Evolutionary conservation across 37 sponge, comb jelly and placozoan species (phyloP), one percentile per base, ranked within the genome.

Genomic region (Eunapius fragilis): DNA sequence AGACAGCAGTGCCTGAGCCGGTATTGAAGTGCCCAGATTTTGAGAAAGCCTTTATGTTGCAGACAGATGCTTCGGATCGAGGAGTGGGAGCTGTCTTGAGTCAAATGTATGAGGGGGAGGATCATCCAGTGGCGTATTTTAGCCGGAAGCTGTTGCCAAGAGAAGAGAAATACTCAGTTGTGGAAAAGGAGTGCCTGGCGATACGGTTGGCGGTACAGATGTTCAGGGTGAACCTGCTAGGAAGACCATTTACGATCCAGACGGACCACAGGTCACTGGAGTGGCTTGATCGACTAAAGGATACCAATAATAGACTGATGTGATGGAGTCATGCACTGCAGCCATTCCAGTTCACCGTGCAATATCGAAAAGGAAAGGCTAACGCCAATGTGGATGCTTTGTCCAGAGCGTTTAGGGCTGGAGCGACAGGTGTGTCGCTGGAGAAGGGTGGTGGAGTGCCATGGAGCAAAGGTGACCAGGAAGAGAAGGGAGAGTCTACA

Each of bases 71-170:
- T 2, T 89, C 80, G 0, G 69, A 89, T 31, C 69, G 80, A 84
- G 89, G 89, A n/a, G 75, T 84, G 30, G 89, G 89, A 12, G 85
- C 85, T 25, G 85, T 89, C 19, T 72, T 89, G 7, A 89, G 89
- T 69, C 89, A 89, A 45, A 1, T 34, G 35, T 78, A 77, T 68
- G 69, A 41, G 25, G 77, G 72, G 45, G 88, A 71, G 32, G 67
- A 73, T 25, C 84, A 88, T 32, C 84, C 84, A 14, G 70, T 88
- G 13, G 84, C 84, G 27, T 88, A 78, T 38, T 78, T 47, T 31
- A 84, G 84, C 71, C 69, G 78, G 72, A 76, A 88, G 72, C 67
- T 88, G 89, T n/a, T n/a, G n/a, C n/a, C n/a, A n/a, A n/a, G n/a
- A n/a, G n/a, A 88, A 68, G 78, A 83, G 28, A 30, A 35, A 7